Percentiles rank a stretch among this genome's conserved stretches.
Evolutionary conservation across 2,888 invertebrate genomes (phyloP).

Genomic region (Lasioglossum oenotherae): DNA sequence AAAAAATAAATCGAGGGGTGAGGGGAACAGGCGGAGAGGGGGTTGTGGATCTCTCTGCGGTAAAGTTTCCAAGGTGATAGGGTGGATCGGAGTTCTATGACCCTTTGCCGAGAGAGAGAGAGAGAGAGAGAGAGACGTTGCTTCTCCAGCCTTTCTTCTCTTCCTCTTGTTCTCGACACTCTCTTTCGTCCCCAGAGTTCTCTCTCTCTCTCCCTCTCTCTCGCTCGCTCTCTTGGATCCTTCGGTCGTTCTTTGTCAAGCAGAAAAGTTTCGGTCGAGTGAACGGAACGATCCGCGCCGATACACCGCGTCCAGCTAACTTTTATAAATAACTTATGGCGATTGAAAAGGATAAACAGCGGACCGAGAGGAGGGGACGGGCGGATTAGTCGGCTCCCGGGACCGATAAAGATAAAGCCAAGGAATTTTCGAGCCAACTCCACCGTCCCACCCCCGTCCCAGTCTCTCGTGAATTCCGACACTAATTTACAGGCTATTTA

Average conservation of each 20-base stretch:
- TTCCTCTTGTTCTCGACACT: constrained; percentile 16
- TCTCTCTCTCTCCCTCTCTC: background rate
- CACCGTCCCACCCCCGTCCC: background rate
- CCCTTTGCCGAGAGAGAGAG: constrained; percentile 11
- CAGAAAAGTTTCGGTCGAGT: constrained; percentile 66
- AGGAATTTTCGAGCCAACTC: constrained; percentile 21
- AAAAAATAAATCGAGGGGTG: constrained; percentile 22
- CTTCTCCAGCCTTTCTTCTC: constrained; percentile 15
- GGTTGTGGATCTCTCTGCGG: constrained; percentile 19
- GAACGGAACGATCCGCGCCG: constrained; percentile 59
- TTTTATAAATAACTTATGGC: constrained; percentile 67
- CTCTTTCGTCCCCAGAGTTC: background rate
- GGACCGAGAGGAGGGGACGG: background rate
- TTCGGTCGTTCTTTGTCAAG: constrained; percentile 53
- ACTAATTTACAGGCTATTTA: background rate
- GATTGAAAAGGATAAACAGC: constrained; percentile 54
- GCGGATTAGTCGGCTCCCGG: background rate
- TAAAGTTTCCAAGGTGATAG: constrained; percentile 25
- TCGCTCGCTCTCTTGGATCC: constrained; percentile 21
- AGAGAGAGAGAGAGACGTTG: background rate
- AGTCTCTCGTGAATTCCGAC: background rate
- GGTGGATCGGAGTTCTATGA: constrained; percentile 52
- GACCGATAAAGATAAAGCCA: constrained; percentile 18
- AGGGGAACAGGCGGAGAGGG: background rate
- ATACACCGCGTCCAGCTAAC: constrained; percentile 53